Conservation (phyloP, 1,140 invertebrate species). For the Hyphantria cunea region DNA sequence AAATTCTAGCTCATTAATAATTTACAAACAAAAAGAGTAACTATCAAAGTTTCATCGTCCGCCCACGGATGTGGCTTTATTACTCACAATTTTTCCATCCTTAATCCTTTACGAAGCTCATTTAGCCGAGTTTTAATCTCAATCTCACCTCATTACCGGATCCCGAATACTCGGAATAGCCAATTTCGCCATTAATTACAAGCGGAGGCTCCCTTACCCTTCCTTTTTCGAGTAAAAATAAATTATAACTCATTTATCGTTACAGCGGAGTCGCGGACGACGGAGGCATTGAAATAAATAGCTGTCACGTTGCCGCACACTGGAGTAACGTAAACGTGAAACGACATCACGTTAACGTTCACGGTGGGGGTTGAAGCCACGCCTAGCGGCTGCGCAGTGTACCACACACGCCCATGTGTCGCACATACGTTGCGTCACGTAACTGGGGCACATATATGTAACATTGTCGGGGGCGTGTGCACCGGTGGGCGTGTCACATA, state of each 20-base stretch:
- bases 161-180: conserved; percentile 77
- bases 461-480: conserved; percentile 53
- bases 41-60: conserved; percentile 34
- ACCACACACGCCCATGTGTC: conserved; percentile 54
- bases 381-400: conserved; percentile 65
- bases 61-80: conserved; percentile 34
- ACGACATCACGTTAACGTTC: conserved; percentile 51
- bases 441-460: conserved; percentile 53
- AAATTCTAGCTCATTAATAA: conserved; percentile 30
- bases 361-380: conserved; percentile 58
- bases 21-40: conserved; percentile 29
- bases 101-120: conserved; percentile 71
- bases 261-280: conserved; percentile 28
- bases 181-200: conserved; percentile 79
- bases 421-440: conserved; percentile 46
- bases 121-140: conserved; percentile 77
- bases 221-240: conserved; percentile 78
- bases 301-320: conserved; percentile 68
- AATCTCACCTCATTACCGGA: conserved; percentile 78
- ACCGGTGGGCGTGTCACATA: conserved; percentile 57
- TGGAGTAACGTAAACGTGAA: conserved; percentile 53
- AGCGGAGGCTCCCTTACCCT: conserved; percentile 61
- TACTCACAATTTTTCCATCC: conserved; percentile 64
- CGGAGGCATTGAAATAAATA: conserved; percentile 63
- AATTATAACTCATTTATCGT: conserved; percentile 81